Evolutionary conservation across 2,888 invertebrate species (phyloP).

Genomic region (Pollenia amentaria): DNA sequence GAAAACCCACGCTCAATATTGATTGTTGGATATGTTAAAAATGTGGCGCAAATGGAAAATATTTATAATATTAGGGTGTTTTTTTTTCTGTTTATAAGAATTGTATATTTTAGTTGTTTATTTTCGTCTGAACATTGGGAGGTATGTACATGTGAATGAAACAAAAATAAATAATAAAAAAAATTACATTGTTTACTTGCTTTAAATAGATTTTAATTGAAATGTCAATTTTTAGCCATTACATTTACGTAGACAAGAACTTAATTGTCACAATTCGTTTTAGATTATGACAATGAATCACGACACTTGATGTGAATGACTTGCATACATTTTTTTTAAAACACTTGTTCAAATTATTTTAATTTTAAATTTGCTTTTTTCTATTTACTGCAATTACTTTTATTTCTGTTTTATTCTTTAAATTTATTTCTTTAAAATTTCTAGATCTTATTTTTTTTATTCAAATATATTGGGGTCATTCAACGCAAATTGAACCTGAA

Average conservation of each 20-base stretch:
- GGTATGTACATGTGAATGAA: too few relatives aligned
- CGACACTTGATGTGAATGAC: background rate
- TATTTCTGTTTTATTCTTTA: too few relatives aligned
- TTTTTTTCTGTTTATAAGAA: background rate
- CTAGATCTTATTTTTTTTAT: too few relatives aligned
- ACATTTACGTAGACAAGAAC: background rate
- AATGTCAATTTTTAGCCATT: background rate
- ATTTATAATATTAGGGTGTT: background rate
- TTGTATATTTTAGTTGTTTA: background rate
- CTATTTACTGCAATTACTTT: too few relatives aligned
- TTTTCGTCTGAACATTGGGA: background rate
- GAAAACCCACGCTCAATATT: conserved; percentile 52
- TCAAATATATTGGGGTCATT: too few relatives aligned
- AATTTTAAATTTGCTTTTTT: too few relatives aligned
- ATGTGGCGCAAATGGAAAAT: background rate
- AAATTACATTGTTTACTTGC: background rate
- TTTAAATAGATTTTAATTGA: background rate
- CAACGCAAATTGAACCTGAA: too few relatives aligned
- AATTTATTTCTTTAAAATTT: too few relatives aligned
- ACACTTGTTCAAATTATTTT: too few relatives aligned
- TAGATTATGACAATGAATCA: conserved; percentile 1
- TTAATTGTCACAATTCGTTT: background rate
- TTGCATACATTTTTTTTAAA: too few relatives aligned
- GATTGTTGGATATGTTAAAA: conserved; percentile 36
- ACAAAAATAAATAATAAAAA: background rate